Evolutionary conservation across 2,797 vertebrate species (phyloP), one percentile per base, ranked within the genome.

Genomic region (Scleropages formosus): DNA sequence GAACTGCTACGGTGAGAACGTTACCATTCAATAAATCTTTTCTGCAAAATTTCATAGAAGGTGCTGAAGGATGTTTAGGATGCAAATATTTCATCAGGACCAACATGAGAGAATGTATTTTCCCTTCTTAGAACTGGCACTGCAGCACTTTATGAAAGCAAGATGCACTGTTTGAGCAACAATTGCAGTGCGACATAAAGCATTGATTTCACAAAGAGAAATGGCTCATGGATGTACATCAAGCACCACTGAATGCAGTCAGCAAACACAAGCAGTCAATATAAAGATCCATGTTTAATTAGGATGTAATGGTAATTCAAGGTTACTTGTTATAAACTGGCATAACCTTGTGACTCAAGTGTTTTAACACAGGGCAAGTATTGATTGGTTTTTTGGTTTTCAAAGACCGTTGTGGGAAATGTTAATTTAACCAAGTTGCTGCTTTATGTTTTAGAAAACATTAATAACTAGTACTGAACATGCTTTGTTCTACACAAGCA

Each of bases 1-100:
- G 56, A 73, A 27, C 71, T 22, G 63, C 71, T 47, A 53, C 16
- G 44, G 44, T 61, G 46, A 74, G 46, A 64, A 60, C 60, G 58
- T 73, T 67, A 74, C 67, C 63, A 15, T 24, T 46, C 47, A 58
- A 49, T 65, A 65, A 61, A 59, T 31, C 27, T 64, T 51, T 67
- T 13, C 39, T 31, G 63, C 49, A 13, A 22, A 31, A 56, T 61
- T 72, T 60, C 71, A 67, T 67, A 31, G 26, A 64, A 7, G 8
- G 58, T 18, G n/a, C 4, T 18, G n/a, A 15, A 46, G 51, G 62
- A 77, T 46, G n/a, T 20, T 58, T 31, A 12, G n/a, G 69, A 67
- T 73, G 73, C 46, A 73, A 73, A 73, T 27, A 44, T 74, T 16
- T 77, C 64, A 59, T 72, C 69, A 53, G n/a, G 39, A 69, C 72